Evolutionary conservation across 2,113 vertebrate genomes (phyloP).

Genomic region (Nipponia nippon): DNA sequence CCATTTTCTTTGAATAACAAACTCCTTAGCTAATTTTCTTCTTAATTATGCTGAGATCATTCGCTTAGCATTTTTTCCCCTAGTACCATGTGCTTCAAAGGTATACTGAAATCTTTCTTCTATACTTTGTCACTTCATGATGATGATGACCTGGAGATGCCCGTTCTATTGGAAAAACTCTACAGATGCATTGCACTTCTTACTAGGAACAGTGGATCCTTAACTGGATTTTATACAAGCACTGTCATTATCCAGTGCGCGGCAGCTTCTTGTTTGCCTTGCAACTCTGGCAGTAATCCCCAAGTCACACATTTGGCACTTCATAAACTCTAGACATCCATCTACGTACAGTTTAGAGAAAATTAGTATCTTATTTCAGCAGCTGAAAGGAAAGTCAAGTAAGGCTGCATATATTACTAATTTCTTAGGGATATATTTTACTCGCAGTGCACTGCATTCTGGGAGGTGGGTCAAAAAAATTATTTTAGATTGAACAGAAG

Average conservation of each 20-base stretch:
- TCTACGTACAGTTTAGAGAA: background rate
- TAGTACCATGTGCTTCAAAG: background rate
- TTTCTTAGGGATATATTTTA: background rate
- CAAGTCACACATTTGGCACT: conserved; percentile 14
- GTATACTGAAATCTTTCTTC: background rate
- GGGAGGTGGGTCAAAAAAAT: background rate
- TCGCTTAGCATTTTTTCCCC: background rate
- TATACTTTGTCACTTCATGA: background rate
- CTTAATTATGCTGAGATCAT: background rate
- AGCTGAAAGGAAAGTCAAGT: conserved; percentile 16
- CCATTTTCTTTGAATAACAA: background rate
- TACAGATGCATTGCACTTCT: background rate
- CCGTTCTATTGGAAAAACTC: background rate
- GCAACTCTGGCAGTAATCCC: background rate
- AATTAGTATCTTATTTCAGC: conserved; percentile 16
- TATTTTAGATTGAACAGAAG: background rate
- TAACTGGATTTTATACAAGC: conserved; percentile 1
- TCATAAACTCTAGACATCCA: background rate
- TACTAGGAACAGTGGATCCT: background rate
- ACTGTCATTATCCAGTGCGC: background rate
- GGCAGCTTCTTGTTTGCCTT: conserved; percentile 27
- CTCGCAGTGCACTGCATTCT: background rate
- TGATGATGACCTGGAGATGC: background rate
- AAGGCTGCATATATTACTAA: background rate
- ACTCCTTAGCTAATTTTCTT: background rate